Conservation (phyloP, 1,140 invertebrate genomes). For the Chionoecetes opilio region DNA sequence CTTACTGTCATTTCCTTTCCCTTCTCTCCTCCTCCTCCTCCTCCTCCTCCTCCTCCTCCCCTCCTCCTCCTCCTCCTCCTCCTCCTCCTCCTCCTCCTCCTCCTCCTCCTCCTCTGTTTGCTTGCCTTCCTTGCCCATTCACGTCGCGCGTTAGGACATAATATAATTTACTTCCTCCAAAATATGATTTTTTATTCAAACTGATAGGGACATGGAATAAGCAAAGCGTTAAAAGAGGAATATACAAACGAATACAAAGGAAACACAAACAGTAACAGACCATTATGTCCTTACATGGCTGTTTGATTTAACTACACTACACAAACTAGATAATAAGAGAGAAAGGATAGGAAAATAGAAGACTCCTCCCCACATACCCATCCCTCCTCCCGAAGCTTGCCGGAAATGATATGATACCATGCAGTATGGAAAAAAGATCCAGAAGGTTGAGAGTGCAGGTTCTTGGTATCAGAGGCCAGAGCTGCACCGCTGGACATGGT, state of each 20-base stretch:
- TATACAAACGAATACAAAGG: not conserved
- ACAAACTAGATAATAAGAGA: too few species aligned
- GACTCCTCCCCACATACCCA: too few species aligned
- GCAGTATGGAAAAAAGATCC: too few species aligned
- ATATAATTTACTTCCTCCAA: not conserved
- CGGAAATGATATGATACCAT: too few species aligned
- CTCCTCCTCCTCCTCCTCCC: not conserved
- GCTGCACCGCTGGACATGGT: too few species aligned
- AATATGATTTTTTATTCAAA: not conserved
- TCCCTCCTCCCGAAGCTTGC: too few species aligned
- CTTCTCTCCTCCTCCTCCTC: not conserved
- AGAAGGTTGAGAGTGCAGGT: too few species aligned
- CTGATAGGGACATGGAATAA: not conserved
- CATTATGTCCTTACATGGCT: too few species aligned
- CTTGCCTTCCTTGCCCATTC: not conserved
- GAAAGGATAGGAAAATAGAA: too few species aligned
- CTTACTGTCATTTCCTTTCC: not conserved
- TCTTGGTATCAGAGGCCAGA: too few species aligned
- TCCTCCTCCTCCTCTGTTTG: not conserved
- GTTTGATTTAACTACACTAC: too few species aligned
- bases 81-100: not conserved
- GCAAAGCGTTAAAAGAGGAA: not conserved
- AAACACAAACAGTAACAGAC: too few species aligned
- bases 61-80: not conserved
- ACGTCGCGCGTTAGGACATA: not conserved